Percentiles rank a stretch among this genome's conserved stretches.
Conservation (phyloP, 2,113 vertebrate genomes). For the Mesembrinibis cayennensis region DNA sequence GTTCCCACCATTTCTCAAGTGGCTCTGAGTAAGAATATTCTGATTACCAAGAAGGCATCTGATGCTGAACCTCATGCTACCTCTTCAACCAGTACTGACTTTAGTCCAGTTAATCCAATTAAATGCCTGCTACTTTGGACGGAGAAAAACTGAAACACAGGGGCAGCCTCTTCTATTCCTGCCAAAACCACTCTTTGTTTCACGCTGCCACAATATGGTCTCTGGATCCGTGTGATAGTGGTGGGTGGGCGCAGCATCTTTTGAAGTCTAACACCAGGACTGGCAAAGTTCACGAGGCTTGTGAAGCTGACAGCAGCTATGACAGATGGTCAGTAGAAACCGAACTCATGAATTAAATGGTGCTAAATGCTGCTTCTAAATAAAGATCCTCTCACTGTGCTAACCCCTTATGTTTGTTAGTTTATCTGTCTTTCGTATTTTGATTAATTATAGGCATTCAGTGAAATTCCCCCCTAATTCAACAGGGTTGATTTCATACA, state of each 20-base stretch:
- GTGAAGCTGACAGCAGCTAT: slow-evolving; percentile 17
- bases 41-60: background rate
- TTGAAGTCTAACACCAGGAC: slow-evolving; percentile 28
- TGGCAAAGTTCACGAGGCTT: background rate
- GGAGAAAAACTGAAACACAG: background rate
- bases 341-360: background rate
- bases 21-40: background rate
- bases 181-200: background rate
- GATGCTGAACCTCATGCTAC: background rate
- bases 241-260: background rate
- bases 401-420: background rate
- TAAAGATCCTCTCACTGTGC: background rate
- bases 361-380: slow-evolving; percentile 30
- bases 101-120: background rate
- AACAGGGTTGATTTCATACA: background rate
- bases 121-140: background rate
- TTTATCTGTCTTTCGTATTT: background rate
- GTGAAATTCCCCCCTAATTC: background rate
- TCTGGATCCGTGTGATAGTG: background rate
- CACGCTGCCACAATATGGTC: background rate
- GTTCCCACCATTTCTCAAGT: background rate
- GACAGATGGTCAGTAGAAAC: slow-evolving; percentile 45
- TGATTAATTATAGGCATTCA: background rate
- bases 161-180: background rate
- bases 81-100: background rate